Evolutionary conservation across 2,888 invertebrate genomes (phyloP).

Genomic region (Drosophila acutilabella): DNA sequence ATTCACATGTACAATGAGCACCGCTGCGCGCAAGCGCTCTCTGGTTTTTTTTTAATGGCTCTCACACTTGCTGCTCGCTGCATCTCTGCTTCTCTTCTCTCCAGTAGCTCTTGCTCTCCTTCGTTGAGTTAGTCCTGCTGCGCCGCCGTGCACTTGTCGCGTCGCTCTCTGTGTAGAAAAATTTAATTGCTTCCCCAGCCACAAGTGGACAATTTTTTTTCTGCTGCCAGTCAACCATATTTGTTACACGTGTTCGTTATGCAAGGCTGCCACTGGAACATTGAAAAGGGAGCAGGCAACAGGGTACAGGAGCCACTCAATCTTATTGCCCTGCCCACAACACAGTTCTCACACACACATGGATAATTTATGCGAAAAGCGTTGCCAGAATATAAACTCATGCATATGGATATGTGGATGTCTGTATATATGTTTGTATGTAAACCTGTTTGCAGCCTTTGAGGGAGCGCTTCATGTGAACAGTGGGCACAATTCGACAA

Average conservation of each 20-base stretch:
- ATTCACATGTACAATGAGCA: constrained; percentile 1
- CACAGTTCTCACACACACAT: constrained; percentile 15
- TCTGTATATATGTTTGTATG: constrained; percentile 30
- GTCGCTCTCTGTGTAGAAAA: constrained; percentile 38
- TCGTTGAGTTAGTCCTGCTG: constrained; percentile 62
- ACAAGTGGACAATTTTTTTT: constrained; percentile 66
- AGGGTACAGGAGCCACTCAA: constrained; percentile 46
- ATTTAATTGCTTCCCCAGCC: constrained; percentile 55
- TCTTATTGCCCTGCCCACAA: constrained; percentile 65
- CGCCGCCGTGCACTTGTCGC: constrained; percentile 63
- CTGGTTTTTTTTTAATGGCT: not conserved
- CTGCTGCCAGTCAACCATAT: constrained; percentile 66
- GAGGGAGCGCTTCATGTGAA: constrained; percentile 47
- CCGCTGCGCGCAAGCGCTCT: constrained; percentile 69
- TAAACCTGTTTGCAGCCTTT: constrained; percentile 60
- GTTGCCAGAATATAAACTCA: constrained; percentile 74
- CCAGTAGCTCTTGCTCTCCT: constrained; percentile 20
- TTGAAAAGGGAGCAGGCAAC: constrained; percentile 19
- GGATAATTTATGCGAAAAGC: constrained; percentile 77
- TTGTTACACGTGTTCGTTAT: constrained; percentile 81
- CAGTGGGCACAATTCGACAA: constrained; percentile 46
- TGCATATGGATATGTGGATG: constrained; percentile 17
- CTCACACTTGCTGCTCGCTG: constrained; percentile 4
- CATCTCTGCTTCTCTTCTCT: constrained; percentile 17
- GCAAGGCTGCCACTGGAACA: constrained; percentile 71